Base-by-base conservation (phyloP, 1,140 invertebrate species). In the Dendrolimus punctatus region DNA sequence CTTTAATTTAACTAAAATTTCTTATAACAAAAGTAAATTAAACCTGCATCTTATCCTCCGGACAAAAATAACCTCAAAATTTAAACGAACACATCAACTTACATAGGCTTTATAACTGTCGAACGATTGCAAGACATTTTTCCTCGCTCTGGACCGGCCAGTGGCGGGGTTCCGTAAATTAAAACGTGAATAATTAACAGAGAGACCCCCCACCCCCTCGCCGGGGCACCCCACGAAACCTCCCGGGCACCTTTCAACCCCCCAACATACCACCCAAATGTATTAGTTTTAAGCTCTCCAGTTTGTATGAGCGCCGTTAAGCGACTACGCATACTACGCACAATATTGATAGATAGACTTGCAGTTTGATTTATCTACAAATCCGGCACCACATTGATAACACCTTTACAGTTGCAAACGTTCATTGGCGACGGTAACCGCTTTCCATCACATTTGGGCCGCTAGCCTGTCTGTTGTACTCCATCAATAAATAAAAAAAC, bases 121-220 rank as follows among this genome's bases (percentile, higher is more conserved):
- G 80, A 81, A 71, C 64, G 65, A 60, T 68, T 68, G 63, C 73
- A 83, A 83, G 80, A 83, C 77, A 83, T 83, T 83, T 83, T 80
- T 80, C 77, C 72, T 62, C 53, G 59, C 66, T 67, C 60, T 54
- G 46, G 46, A 57, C 68, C 66, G 69, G 62, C 72, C 66, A 67
- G 68, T 57, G 62, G 61, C 68, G 68, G 71, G 71, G 59, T 74
- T 75, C 64, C 76, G 77, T 80, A 84, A 81, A 84, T 84, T 81
- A 81, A 81, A 81, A 81, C 73, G 69, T 84, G 80, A 81, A 81
- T 81, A 81, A 81, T 81, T 81, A 84, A 81, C 80, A 73, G 64
- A 49, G 64, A 66, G 55, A 40, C 57, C 42, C 41, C 46, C 49
- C 45, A 10, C 47, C 44, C 58, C 48, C 8, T 58, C 39, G 60